Percentiles rank a stretch among this genome's conserved stretches.
Evolutionary conservation across 2,113 vertebrate genomes (phyloP).

Genomic region (Zosterops borbonicus): DNA sequence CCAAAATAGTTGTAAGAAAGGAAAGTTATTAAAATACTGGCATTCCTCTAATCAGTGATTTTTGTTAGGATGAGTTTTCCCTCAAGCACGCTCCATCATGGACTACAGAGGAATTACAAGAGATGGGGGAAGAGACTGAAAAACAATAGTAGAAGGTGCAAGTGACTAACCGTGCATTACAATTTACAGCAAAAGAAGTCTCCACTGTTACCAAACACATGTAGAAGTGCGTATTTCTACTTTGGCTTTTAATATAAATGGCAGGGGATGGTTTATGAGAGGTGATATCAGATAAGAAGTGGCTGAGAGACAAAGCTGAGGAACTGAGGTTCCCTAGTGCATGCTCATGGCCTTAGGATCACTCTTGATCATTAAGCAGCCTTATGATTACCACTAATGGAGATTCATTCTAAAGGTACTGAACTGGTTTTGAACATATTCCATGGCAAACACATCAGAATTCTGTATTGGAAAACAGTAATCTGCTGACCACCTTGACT

Average conservation of each 20-base stretch:
- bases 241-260: neutral
- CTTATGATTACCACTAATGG: neutral
- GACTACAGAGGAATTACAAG: neutral
- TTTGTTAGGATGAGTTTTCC: neutral
- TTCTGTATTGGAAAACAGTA: neutral
- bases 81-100: neutral
- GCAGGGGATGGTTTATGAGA: neutral
- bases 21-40: neutral
- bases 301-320: neutral
- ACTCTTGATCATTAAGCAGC: neutral
- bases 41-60: neutral
- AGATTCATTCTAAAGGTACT: neutral
- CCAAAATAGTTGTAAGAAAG: neutral
- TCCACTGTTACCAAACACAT: neutral
- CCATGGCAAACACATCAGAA: neutral
- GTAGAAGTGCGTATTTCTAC: neutral
- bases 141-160: neutral
- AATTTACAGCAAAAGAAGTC: neutral
- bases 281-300: neutral
- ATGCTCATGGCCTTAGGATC: rapidly evolving
- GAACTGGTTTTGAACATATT: neutral
- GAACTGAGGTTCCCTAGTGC: neutral
- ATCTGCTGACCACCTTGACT: neutral
- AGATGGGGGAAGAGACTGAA: neutral
- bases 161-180: neutral